Conservation (phyloP, 2,888 invertebrate genomes). For the Parapristionchus giblindavisi region DNA sequence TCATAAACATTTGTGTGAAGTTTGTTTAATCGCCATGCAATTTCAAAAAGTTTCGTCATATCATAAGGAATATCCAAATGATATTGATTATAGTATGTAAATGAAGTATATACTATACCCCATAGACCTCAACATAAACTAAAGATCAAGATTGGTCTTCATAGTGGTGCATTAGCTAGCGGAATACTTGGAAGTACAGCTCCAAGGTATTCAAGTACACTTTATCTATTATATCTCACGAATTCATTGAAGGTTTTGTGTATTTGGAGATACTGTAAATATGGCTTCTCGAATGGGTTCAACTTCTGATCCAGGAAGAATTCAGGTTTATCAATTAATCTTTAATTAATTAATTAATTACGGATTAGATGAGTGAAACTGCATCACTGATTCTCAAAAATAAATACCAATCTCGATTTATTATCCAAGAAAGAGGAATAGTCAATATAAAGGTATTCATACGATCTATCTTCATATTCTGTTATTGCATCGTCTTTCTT, state of each 20-base stretch:
- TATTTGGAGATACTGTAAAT: constrained; percentile 56
- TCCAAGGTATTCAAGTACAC: constrained; percentile 42
- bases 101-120: constrained; percentile 43
- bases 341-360: not conserved
- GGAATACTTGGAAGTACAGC: constrained; percentile 56
- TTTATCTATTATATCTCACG: not conserved
- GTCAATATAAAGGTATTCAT: constrained; percentile 48
- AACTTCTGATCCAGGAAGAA: constrained; percentile 46
- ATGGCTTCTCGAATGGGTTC: constrained; percentile 57
- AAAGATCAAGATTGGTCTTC: constrained; percentile 50
- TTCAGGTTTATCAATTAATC: constrained; percentile 42
- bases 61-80: not conserved
- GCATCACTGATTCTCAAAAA: constrained; percentile 40
- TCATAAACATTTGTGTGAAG: constrained; percentile 46
- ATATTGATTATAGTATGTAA: constrained; percentile 41
- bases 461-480: constrained; percentile 1
- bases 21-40: constrained; percentile 47
- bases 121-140: constrained; percentile 48
- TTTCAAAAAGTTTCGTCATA: constrained; percentile 44
- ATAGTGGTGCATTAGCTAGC: constrained; percentile 51
- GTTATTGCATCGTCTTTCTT: constrained; percentile 22
- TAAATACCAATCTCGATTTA: constrained; percentile 44
- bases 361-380: constrained; percentile 41
- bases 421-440: constrained; percentile 51
- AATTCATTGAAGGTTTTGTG: constrained; percentile 46